Evolutionary conservation across 2,888 invertebrate species (phyloP).

Genomic region (Neria commutata): DNA sequence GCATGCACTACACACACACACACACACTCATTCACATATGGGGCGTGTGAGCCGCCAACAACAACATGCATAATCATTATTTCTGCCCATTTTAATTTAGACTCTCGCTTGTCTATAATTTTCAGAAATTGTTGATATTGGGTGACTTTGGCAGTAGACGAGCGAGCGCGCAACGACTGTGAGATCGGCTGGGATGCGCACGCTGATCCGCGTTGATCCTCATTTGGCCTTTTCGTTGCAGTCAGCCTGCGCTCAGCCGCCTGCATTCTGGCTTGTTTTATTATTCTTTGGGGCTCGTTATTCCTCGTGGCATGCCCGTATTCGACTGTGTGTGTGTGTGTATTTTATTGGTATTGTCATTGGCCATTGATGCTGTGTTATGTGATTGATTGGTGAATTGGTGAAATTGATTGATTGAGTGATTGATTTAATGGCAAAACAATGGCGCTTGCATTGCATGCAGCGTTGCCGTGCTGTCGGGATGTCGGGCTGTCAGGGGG

Average conservation of each 20-base stretch:
- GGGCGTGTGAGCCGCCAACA: neutral
- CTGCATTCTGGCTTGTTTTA: no score
- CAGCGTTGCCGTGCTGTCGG: conserved; percentile 14
- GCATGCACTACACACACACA: neutral
- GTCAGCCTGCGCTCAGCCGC: no score
- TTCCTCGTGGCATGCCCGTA: no score
- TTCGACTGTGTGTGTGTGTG: no score
- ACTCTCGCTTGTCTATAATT: conserved; percentile 31
- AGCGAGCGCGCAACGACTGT: no score
- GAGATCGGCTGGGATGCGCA: no score
- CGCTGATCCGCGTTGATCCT: no score
- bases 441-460: conserved; percentile 48
- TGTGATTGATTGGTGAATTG: conserved; percentile 33
- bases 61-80: conserved; percentile 34
- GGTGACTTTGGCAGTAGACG: no score
- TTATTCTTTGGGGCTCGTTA: no score
- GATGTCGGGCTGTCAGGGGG: no score
- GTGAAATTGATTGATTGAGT: conserved; percentile 55
- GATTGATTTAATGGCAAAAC: conserved; percentile 53
- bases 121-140: conserved; percentile 23
- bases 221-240: no score
- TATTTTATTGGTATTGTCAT: conserved; percentile 17
- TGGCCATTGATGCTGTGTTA: conserved; percentile 1
- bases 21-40: no score
- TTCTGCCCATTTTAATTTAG: conserved; percentile 31